phyloP scores from a whole-genome alignment of 1,140 invertebrate species.

The Gonioctena quinquepunctata region DNA sequence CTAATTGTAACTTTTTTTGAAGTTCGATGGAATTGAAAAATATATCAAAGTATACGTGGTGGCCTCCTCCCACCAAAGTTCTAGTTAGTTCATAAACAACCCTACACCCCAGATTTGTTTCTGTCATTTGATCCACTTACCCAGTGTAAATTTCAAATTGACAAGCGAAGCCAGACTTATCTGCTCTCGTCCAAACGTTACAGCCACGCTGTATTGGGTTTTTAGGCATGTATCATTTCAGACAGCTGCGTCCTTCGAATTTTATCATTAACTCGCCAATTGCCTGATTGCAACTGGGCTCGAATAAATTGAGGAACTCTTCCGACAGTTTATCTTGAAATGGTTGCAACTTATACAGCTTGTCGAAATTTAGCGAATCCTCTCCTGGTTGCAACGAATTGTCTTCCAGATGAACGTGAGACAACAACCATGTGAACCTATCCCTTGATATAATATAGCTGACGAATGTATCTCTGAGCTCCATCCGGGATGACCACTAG shows the following conservation, averaged over 20 bases:
- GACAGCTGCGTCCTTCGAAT: too few relatives aligned
- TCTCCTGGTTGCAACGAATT: constrained; percentile 31
- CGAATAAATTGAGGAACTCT: background rate
- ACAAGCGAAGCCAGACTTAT: too few relatives aligned
- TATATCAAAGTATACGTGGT: too few relatives aligned
- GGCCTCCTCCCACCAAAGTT: constrained; percentile 37
- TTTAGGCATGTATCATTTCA: constrained; percentile 11
- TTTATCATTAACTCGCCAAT: constrained; percentile 37
- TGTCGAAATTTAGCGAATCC: too few relatives aligned
- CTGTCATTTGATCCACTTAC: background rate
- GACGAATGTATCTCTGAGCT: constrained; percentile 23
- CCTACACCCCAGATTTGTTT: constrained; percentile 45
- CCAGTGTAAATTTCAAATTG: constrained; percentile 28
- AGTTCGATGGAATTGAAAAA: too few relatives aligned
- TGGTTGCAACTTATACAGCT: constrained; percentile 28
- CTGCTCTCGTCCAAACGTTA: constrained; percentile 48
- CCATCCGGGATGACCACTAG: constrained; percentile 15
- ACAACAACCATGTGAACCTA: constrained; percentile 26
- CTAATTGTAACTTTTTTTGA: too few relatives aligned
- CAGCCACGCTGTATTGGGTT: constrained; percentile 55
- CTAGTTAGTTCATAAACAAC: constrained; percentile 48
- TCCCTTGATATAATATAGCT: constrained; percentile 14
- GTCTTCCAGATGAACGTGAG: constrained; percentile 43
- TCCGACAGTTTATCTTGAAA: constrained; percentile 7
- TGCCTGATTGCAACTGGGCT: too few relatives aligned